Base-by-base conservation (phyloP, 2,888 invertebrate genomes). In the Lysandra bellargus region DNA sequence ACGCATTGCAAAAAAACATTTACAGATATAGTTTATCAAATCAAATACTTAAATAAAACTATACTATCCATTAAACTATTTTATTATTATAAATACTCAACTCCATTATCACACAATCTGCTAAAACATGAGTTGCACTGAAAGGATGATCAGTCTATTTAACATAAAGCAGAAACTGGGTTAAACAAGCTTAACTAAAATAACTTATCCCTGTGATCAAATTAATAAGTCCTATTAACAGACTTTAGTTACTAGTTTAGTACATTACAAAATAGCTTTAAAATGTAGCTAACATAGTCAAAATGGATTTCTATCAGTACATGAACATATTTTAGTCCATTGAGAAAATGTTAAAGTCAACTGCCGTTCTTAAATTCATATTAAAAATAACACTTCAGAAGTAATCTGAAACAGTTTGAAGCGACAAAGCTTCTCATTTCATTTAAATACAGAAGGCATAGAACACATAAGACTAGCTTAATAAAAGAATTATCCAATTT, bases 1-100 rank as follows among this genome's bases (percentile, higher is more conserved):
- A 85, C 92, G 96, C 85, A 95, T 96, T 85, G 92, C 94, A 81
- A 95, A 89, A 84, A 91, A 91, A 80, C 88, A 91, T 79, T 79
- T 83, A 80, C 64, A 79, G 5, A 69, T 69, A 17, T 81, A 81
- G 44, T 17, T 6, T 1, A 72, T 57, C 37, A 60, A 40, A 79
- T 57, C 17, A 23, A 14, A 30, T 9, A 49, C 2, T 49, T 49
- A 75, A 64, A 64, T 64, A 64, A 64, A 64, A 64, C 9, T 30
- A 30, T 64, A 30, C 81, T 37, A 69, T 69, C 30, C 83, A 84
- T 86, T 86, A 88, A 40, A 44, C 44, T 75, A 79, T 44, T 79
- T 74, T 79, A 75, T 86, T 87, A 23, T 83, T 86, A 85, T 86
- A 83, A 86, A 84, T 85, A 91, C 91, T 88, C 91, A 91, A 92